These are phyloP conservation scores for Lanistes nyassanus DNA, from an alignment of 1,140 invertebrate genomes.

Conservation along the genomic window DNA sequence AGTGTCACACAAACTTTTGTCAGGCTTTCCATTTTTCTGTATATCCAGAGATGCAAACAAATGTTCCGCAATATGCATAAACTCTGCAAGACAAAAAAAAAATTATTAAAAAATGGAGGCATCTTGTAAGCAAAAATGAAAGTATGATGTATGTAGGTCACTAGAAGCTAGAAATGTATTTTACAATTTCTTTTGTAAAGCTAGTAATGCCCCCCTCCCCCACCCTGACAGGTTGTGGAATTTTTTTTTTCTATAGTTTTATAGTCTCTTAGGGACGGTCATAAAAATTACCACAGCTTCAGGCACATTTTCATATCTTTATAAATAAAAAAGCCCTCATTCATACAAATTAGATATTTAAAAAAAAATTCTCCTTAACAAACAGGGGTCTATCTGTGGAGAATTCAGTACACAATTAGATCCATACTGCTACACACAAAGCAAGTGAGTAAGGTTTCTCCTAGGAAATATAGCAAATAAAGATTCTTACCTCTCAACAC, in stretches of 20 bases:
- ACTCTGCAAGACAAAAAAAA: slow-evolving; percentile 43
- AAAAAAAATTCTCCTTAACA: too few species aligned
- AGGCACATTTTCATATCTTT: too few species aligned
- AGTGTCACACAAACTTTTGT: slow-evolving; percentile 51
- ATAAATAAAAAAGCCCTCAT: too few species aligned
- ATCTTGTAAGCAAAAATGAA: not conserved
- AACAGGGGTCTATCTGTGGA: not conserved
- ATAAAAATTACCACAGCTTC: too few species aligned
- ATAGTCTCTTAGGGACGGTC: not conserved
- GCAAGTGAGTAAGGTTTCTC: not conserved
- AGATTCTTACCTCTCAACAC: slow-evolving; percentile 43
- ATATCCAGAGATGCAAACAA: slow-evolving; percentile 51
- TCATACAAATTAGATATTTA: too few species aligned
- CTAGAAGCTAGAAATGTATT: not conserved
- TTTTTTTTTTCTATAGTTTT: not conserved
- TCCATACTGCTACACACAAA: not conserved
- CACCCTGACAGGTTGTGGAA: not conserved
- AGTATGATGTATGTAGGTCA: not conserved
- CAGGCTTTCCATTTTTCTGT: slow-evolving; percentile 46
- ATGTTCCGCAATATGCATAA: slow-evolving; percentile 37
- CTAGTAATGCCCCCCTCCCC: too few species aligned
- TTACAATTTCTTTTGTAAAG: too few species aligned
- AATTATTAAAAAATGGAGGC: not conserved
- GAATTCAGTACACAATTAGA: not conserved
- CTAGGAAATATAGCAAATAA: not conserved